Evolutionary conservation across 1,140 invertebrate genomes (phyloP).

Genomic region (Drosophila nannoptera): DNA sequence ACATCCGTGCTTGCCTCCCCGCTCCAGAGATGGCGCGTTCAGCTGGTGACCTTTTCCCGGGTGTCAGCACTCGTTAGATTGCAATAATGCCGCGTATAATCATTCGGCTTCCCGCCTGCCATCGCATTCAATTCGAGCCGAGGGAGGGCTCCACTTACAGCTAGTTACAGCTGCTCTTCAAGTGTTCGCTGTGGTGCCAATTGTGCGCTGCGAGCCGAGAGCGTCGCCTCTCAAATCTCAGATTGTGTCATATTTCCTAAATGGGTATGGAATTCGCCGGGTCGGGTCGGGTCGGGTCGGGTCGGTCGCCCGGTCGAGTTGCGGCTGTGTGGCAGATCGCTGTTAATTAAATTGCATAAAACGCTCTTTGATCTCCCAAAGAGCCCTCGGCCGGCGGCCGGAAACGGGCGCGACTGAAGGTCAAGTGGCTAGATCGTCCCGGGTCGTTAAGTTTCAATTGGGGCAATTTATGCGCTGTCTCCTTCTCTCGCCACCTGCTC

Average conservation of each 20-base stretch:
- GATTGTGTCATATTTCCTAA: constrained; percentile 60
- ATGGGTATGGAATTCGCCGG: constrained; percentile 29
- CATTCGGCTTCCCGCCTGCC: background rate
- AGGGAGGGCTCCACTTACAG: constrained; percentile 48
- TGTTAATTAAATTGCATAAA: constrained; percentile 71
- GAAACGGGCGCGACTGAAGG: constrained; percentile 45
- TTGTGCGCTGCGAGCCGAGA: constrained; percentile 18
- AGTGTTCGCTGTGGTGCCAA: constrained; percentile 37
- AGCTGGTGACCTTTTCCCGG: background rate
- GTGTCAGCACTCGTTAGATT: background rate
- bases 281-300: background rate
- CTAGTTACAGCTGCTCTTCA: constrained; percentile 32
- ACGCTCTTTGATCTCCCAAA: constrained; percentile 66
- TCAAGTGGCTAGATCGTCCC: constrained; percentile 33
- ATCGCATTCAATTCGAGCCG: background rate
- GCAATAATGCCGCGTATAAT: background rate
- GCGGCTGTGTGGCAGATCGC: constrained; percentile 6
- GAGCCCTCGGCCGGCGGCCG: constrained; percentile 3
- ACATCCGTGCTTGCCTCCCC: too few species aligned
- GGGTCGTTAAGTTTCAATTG: background rate
- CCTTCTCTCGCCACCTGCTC: background rate
- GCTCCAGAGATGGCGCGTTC: too few species aligned
- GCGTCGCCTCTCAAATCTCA: constrained; percentile 57
- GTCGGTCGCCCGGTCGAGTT: constrained; percentile 44
- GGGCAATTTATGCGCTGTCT: background rate